Conservation (phyloP, 2,888 invertebrate species). For the Trissolcus japonicus region DNA sequence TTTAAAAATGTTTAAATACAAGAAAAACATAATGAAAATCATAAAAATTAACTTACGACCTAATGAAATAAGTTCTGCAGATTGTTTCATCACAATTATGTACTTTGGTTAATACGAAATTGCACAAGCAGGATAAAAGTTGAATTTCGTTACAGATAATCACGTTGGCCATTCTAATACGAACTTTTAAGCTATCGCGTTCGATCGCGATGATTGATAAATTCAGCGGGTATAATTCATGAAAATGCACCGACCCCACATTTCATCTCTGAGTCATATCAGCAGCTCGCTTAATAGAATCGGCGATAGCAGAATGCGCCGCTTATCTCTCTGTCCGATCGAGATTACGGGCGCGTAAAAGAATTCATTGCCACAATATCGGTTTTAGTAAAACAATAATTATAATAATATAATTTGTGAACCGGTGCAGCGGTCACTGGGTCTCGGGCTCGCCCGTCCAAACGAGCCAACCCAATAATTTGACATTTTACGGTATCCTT, state of each 20-base stretch:
- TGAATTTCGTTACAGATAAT: constrained; percentile 36
- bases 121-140: constrained; percentile 4
- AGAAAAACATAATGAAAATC: not conserved
- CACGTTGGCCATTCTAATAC: constrained; percentile 8
- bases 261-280: constrained; percentile 27
- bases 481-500: constrained; percentile 53
- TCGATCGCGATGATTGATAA: constrained; percentile 34
- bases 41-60: not conserved
- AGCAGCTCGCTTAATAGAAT: constrained; percentile 19
- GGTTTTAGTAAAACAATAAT: constrained; percentile 18
- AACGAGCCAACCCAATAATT: constrained; percentile 43
- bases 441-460: constrained; percentile 13
- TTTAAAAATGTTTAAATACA: not conserved
- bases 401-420: constrained; percentile 29
- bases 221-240: not conserved
- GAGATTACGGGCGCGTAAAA: constrained; percentile 40
- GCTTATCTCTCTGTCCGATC: constrained; percentile 37
- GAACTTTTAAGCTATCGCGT: constrained; percentile 30
- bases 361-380: constrained; percentile 44
- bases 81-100: constrained; percentile 13
- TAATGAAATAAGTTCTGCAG: not conserved
- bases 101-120: constrained; percentile 9
- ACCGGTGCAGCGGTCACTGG: constrained; percentile 4
- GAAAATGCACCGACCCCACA: constrained; percentile 21
- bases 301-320: constrained; percentile 8